phyloP scores from a whole-genome alignment of 2,113 vertebrate species.

The Cephalopholis sonnerati region DNA sequence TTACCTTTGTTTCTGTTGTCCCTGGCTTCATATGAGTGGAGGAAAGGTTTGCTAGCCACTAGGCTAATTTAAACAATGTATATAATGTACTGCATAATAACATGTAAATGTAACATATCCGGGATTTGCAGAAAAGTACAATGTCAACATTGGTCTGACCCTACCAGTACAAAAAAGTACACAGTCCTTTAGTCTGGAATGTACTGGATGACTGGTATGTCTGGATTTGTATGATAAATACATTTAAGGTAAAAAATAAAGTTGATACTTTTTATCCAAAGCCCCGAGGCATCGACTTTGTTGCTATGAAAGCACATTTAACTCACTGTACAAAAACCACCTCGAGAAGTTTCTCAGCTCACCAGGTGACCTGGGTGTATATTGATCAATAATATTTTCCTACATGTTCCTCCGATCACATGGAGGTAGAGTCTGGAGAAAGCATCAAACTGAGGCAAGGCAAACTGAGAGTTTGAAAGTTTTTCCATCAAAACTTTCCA shows the following conservation, averaged over 20 bases:
- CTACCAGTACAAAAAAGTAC: neutral
- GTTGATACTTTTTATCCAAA: neutral
- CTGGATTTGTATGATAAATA: neutral
- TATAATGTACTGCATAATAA: no score
- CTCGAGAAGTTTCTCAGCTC: no score
- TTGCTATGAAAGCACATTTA: neutral
- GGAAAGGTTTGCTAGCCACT: no score
- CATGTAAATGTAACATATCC: no score
- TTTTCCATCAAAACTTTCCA: constrained; percentile 13
- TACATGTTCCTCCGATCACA: neutral
- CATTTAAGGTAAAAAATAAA: neutral
- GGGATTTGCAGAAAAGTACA: no score
- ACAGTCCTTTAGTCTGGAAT: neutral
- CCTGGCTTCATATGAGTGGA: no score
- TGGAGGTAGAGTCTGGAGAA: neutral
- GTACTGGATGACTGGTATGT: neutral
- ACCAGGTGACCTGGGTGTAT: neutral
- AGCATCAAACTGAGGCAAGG: neutral
- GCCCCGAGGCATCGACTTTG: neutral
- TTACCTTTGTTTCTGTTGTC: no score
- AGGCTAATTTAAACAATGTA: no score
- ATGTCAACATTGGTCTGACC: neutral
- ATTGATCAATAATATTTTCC: neutral
- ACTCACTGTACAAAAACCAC: neutral
- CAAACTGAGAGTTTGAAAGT: neutral